Evolutionary conservation across 2,113 vertebrate genomes (phyloP).

Genomic region (Pyxicephalus adspersus): DNA sequence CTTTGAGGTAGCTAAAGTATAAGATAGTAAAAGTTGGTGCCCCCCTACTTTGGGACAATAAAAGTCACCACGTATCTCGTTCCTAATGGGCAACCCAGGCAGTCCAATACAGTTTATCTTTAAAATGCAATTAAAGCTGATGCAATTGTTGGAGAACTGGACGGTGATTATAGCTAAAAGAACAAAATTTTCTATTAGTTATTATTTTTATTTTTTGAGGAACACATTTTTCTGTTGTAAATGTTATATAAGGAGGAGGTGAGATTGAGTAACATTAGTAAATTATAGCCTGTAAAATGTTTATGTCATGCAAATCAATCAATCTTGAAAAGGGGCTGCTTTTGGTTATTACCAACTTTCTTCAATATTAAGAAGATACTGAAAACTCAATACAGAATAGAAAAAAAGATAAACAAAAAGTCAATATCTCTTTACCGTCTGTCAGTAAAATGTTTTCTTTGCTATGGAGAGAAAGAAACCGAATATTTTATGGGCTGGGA

Average conservation of each 20-base stretch:
- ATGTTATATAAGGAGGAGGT: not conserved
- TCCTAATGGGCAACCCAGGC: too few species aligned
- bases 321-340: conserved; percentile 20
- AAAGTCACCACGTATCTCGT: too few species aligned
- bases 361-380: conserved; percentile 17
- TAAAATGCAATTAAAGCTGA: too few species aligned
- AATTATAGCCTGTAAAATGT: conserved; percentile 5
- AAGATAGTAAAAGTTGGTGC: too few species aligned
- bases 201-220: not conserved
- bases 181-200: too few species aligned
- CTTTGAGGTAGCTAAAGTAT: too few species aligned
- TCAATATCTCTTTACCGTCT: conserved; percentile 23
- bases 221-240: conserved; percentile 5
- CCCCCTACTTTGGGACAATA: too few species aligned
- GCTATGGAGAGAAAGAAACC: conserved; percentile 28
- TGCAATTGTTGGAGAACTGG: too few species aligned
- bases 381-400: conserved; percentile 27
- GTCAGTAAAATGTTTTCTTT: conserved; percentile 50
- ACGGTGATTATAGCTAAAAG: too few species aligned
- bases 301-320: conserved; percentile 7
- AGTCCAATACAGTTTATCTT: too few species aligned
- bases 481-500: conserved; percentile 54
- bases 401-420: conserved; percentile 24
- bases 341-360: conserved; percentile 19
- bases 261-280: not conserved